Evolutionary conservation across 2,888 invertebrate species (phyloP), one percentile per base, ranked within the genome.

Genomic region (Chymomyza caudatula): DNA sequence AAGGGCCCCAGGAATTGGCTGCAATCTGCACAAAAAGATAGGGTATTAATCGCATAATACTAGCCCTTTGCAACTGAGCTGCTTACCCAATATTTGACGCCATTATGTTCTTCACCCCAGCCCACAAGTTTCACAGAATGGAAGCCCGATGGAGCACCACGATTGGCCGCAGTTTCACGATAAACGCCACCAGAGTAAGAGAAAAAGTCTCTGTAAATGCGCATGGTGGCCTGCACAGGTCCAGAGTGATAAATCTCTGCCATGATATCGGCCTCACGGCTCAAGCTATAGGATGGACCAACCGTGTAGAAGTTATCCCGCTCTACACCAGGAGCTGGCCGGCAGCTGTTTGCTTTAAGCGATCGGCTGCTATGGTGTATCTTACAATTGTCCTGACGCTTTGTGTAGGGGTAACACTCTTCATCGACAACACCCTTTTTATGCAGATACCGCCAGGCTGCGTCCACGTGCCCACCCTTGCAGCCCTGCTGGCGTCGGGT

Each of bases 41-140:
- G 22, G 20, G 37, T 20, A 17, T 20, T 52, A 52, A 52, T 23
- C 42, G n/a, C 4, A 6, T 17, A 22, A 44, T 17, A 22, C 13
- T 19, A 8, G 0, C n/a, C 15, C 2, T 51, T 55, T 53, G 5
- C n/a, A 17, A 4, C 2, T 42, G n/a, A 6, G 6, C 5, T 37
- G 89, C 92, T 92, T 91, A 97, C 97, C 97, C 97, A 97, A 88
- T 95, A 97, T 90, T 96, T 96, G 49, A 93, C 91, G 55, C 90
- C 89, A 52, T 91, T 88, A 52, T 90, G 90, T 78, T 95, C 95
- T 88, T 96, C 95, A 5, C 97, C 97, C 97, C 97, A 98, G 19
- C 98, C 98, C 1, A 98, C 91, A 69, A 98, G 94, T 84, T 97
- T 93, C 11, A 98, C 97, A 29, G 98, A 97, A 90, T 98, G 98